Base-by-base conservation (phyloP, 2,888 invertebrate genomes). In the Mactromeris polynyma region DNA sequence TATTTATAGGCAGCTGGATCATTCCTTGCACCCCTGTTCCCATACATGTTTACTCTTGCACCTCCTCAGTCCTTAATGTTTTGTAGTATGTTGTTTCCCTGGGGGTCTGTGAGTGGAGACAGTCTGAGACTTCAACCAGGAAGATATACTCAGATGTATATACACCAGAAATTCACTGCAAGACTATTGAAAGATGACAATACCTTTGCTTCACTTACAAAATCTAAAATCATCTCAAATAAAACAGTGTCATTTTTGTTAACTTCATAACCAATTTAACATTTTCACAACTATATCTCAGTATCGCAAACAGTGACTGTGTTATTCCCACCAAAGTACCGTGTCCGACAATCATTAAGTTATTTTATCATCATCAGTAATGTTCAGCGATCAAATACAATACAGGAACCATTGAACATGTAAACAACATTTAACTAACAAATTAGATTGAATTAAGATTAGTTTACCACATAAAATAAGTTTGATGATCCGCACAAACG, bases 391-490 rank as follows among this genome's bases (percentile, higher is more conserved):
- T 86, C 81, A 86, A 86, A 81, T 64, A 86, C 86, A 81, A 86
- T 73, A 40, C 73, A 26, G 33, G 73, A 73, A 42, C 86, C 69
- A 81, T 21, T 42, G 73, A 58, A 69, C 86, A 86, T 86, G 86
- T 81, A 86, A 86, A 86, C 86, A 81, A 33, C 80, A 81, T 81
- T 81, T 69, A 86, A 69, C 64, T 69, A 42, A 81, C 81, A 81
- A 86, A 86, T 86, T 54, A 86, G 73, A 86, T 86, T 81, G 64
- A 69, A 81, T 86, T 69, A 69, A 69, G 86, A 86, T 86, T 46
- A 19, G 46, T 69, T 7, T 73, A n/a, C 26, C 33, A 7, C 51
- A 19, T 36, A 54, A 84, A 78, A 31, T 51, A 54, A 36, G 36
- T 40, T 42, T 58, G 51, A 54, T 78, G 84, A 84, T 84, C 84